Conservation (phyloP, 2,888 invertebrate species). For the Drosophila putrida region DNA sequence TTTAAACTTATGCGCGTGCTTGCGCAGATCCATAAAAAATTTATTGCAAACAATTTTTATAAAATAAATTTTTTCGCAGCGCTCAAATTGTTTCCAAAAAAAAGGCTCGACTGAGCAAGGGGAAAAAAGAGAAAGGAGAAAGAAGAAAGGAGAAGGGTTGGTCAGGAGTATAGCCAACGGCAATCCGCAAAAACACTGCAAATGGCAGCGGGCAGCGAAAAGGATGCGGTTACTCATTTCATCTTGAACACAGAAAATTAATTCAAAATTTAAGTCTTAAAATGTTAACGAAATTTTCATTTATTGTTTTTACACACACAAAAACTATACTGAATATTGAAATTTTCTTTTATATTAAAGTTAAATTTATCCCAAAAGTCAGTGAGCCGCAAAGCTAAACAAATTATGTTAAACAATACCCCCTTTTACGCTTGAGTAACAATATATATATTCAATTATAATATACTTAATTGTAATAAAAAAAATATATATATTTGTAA, state of each 20-base stretch:
- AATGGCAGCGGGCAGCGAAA: slow-evolving; percentile 13
- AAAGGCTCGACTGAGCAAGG: not conserved
- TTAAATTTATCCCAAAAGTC: not conserved
- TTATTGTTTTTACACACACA: not conserved
- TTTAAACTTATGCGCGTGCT: slow-evolving; percentile 35
- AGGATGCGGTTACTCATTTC: slow-evolving; percentile 11
- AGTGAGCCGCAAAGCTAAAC: not conserved
- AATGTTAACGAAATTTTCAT: not conserved
- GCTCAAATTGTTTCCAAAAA: slow-evolving; percentile 33
- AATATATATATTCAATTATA: not conserved
- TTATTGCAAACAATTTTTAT: slow-evolving; percentile 42
- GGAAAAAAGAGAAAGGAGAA: not conserved
- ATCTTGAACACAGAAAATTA: slow-evolving; percentile 2
- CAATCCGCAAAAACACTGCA: slow-evolving; percentile 10
- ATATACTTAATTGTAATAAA: not conserved
- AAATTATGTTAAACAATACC: not conserved
- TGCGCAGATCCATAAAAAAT: slow-evolving; percentile 42
- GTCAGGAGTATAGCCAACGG: slow-evolving; percentile 12
- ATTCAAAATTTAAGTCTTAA: not conserved
- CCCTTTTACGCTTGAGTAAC: not conserved
- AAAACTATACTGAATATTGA: not conserved
- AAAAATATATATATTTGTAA: no score
- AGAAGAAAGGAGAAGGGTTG: not conserved
- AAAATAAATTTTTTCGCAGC: slow-evolving; percentile 22
- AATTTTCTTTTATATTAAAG: not conserved